Percentiles rank a stretch among this genome's conserved stretches.
Evolutionary conservation across 2,888 invertebrate species (phyloP).

Genomic region (Pyrrhia umbra): DNA sequence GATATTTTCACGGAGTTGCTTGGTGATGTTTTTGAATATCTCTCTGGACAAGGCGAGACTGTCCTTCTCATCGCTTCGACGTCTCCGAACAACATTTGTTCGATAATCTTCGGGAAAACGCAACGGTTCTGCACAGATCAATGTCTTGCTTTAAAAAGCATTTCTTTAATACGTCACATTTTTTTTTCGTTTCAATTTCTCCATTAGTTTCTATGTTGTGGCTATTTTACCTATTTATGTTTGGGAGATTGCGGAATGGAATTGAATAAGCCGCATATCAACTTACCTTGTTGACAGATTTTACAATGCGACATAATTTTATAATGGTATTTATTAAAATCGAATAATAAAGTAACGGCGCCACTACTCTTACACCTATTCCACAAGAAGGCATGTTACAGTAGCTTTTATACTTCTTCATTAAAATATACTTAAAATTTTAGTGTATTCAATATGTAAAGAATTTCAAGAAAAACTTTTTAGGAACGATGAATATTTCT

Average conservation of each 20-base stretch:
- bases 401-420: too few relatives aligned
- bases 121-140: slow-evolving; percentile 80
- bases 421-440: too few relatives aligned
- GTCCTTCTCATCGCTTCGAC: slow-evolving; percentile 84
- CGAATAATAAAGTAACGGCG: too few relatives aligned
- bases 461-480: slow-evolving; percentile 23
- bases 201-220: background rate
- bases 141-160: slow-evolving; percentile 50
- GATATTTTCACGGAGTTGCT: slow-evolving; percentile 88
- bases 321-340: too few relatives aligned
- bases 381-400: too few relatives aligned
- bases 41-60: slow-evolving; percentile 87
- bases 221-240: background rate
- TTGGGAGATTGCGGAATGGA: background rate
- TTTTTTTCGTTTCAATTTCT: slow-evolving; percentile 4
- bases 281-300: background rate
- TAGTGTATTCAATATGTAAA: too few relatives aligned
- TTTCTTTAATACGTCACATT: slow-evolving; percentile 16
- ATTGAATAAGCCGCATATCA: background rate
- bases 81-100: slow-evolving; percentile 79
- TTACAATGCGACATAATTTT: background rate
- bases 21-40: slow-evolving; percentile 89
- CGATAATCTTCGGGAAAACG: slow-evolving; percentile 82
- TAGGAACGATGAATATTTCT: slow-evolving; percentile 29
- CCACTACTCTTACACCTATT: too few relatives aligned